These are phyloP conservation scores for Cyaniris semiargus DNA, from an alignment of 2,888 invertebrate species.

Conservation along the genomic window DNA sequence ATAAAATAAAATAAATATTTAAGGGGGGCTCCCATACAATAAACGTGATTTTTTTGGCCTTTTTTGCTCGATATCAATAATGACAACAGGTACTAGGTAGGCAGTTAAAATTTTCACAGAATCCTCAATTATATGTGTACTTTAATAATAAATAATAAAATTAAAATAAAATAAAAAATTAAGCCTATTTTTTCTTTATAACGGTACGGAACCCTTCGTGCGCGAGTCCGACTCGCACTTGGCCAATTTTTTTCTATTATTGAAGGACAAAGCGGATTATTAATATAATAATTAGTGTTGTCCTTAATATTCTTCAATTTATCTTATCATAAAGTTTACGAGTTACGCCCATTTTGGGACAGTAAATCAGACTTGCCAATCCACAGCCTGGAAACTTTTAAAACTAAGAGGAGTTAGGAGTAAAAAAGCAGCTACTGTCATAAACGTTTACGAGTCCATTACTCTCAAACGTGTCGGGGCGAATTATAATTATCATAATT, in stretches of 20 bases:
- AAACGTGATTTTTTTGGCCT: too few relatives aligned
- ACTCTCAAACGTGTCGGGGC: conserved; percentile 67
- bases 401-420: conserved; percentile 68
- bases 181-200: too few relatives aligned
- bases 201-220: too few relatives aligned
- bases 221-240: too few relatives aligned
- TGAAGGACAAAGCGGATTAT: not conserved
- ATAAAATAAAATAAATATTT: too few relatives aligned
- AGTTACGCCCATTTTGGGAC: not conserved
- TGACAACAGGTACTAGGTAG: too few relatives aligned
- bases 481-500: conserved; percentile 50
- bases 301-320: not conserved
- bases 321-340: not conserved
- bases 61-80: too few relatives aligned
- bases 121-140: too few relatives aligned
- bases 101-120: too few relatives aligned
- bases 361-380: conserved; percentile 9
- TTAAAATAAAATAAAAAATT: too few relatives aligned
- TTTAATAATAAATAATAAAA: too few relatives aligned
- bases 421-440: conserved; percentile 63
- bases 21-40: too few relatives aligned
- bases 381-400: conserved; percentile 51
- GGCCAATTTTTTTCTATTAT: not conserved
- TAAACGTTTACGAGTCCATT: conserved; percentile 79
- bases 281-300: not conserved